Base-by-base conservation (phyloP, 2,888 invertebrate genomes). In the Tuberolachnus salignus region DNA sequence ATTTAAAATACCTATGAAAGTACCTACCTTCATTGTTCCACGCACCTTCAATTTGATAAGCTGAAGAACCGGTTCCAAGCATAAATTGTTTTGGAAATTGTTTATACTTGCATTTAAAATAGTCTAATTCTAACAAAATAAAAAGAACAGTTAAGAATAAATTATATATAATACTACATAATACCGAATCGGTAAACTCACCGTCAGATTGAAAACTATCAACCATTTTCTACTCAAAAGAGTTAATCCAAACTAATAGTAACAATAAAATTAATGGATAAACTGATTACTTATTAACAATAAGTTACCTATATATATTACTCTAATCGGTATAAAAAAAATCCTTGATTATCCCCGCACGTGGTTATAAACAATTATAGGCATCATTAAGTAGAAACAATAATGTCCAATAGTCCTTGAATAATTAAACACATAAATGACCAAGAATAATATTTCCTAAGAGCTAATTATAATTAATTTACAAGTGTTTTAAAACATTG, bases 1-100 rank as follows among this genome's bases (percentile, higher is more conserved):
- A 34, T 3, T 26, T 26, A 16, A n/a, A n/a, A n/a, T n/a, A n/a
- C n/a, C n/a, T n/a, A n/a, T n/a, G n/a, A n/a, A n/a, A n/a, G n/a
- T 14, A 49, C 19, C 81, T 84, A 88, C 88, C 87, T 83, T 86
- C 86, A 81, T 84, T 84, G 80, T 88, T 84, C 88, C 88, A 88
- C 26, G 85, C 88, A 0, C 88, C 88, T 84, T 88, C 88, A 9
- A 87, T 82, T 83, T 88, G 88, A 83, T 88, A 88, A 6, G 88
- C 88, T 57, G 90, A 89, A 16, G 90, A 89, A 0, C 89, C 88
- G 3, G 88, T 88, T 23, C 90, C 90, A 83, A 90, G 89, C 44
- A 88, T 82, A 83, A 91, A 90, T 72, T 87, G 86, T 81, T 87
- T 84, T 42, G 90, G 89, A 84, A 90, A 90, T 80, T 63, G 61